Conservation (phyloP, 1,140 invertebrate genomes). For the Bicyclus anynana region DNA sequence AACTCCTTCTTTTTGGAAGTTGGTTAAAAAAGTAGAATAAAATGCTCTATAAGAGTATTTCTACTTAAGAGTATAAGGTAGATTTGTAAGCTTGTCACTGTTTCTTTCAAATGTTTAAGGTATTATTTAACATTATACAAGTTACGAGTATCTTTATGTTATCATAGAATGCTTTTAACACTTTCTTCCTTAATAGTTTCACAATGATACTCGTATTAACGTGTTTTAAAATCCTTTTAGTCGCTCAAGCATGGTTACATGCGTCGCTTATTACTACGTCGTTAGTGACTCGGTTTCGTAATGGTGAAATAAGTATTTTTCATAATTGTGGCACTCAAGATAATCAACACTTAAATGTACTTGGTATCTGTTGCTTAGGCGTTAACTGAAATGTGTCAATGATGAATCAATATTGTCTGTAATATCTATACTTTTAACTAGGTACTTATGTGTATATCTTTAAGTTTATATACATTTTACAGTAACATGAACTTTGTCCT, state of each 20-base stretch:
- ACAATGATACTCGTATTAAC: not conserved
- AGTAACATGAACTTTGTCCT: no score
- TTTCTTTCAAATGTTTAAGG: no score
- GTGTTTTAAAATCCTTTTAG: slow-evolving; percentile 7
- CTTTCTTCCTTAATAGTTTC: slow-evolving; percentile 5
- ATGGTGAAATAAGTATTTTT: not conserved
- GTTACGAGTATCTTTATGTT: not conserved
- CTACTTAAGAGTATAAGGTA: no score
- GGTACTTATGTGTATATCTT: no score
- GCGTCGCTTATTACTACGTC: not conserved
- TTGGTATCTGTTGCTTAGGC: not conserved
- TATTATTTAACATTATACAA: not conserved
- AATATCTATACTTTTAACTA: no score
- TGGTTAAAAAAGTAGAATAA: no score
- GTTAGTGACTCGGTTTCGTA: not conserved
- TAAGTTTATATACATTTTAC: no score
- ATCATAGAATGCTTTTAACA: slow-evolving; percentile 21
- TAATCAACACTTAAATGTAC: not conserved
- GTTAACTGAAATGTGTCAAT: not conserved
- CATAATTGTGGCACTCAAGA: not conserved
- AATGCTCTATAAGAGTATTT: no score
- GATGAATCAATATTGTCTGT: no score
- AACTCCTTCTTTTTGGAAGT: no score
- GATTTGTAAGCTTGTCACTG: no score
- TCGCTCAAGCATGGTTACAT: not conserved